Evolutionary conservation across 1,140 invertebrate species (phyloP), one percentile per base, ranked within the genome.

Genomic region (Rhyzopertha dominica): DNA sequence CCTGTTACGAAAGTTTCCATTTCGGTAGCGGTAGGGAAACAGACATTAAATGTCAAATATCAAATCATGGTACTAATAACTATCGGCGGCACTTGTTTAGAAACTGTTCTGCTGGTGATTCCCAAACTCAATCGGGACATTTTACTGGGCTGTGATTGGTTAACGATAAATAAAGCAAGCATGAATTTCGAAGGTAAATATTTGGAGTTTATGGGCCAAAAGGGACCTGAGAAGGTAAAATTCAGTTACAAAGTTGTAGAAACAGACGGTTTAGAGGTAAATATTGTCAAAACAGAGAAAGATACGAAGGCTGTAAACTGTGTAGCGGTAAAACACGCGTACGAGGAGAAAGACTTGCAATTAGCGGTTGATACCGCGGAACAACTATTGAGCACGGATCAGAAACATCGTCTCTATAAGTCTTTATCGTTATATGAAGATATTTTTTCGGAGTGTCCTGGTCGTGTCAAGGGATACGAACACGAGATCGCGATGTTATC

Each of bases 381-480:
- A n/a, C n/a, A n/a, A n/a, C n/a, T n/a, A n/a, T n/a, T n/a, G n/a
- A n/a, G 25, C 25, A 24, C 18, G 16, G 10, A 38, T 12, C 13
- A 38, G 20, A n/a, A 38, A 20, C 22, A 38, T n/a, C n/a, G n/a
- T 24, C 10, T 20, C 22, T 38, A 18, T 20, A 12, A 8, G 13
- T 13, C 25, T 24, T 38, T 38, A 14, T 12, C n/a, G 5, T 4
- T 13, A 7, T 13, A 38, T 22, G 4, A 24, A 5, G 14, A 38
- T 20, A 0, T 38, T 38, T 38, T 24, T 22, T 38, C 36, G 17
- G 16, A 38, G n/a, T 38, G 36, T 38, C 36, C 36, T 0, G 36
- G 36, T 9, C 10, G 10, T 1, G 36, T 38, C 5, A 38, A 38
- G 9, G 8, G 22, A 24, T 24, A 38, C n/a, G 19, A 10, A n/a